A percentile compares a stretch with the other conserved stretches of the same genome.
Conservation (phyloP, 2,888 invertebrate genomes). For the Dugesia japonica region DNA sequence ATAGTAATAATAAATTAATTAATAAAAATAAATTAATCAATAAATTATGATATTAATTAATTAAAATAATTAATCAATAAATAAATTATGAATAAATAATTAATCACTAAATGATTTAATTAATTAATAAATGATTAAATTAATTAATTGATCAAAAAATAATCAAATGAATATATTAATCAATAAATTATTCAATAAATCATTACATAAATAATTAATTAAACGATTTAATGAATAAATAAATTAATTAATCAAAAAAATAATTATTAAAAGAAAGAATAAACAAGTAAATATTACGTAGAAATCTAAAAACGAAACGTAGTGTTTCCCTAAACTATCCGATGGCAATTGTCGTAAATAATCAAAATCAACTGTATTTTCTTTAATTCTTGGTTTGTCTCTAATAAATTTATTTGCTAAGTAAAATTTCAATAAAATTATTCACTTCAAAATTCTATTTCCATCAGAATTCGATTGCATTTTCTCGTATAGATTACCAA, state of each 20-base stretch:
- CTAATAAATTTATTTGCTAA: slow-evolving; percentile 38
- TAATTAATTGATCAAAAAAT: too few relatives aligned
- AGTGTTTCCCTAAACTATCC: slow-evolving; percentile 68
- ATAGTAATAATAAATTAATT: too few relatives aligned
- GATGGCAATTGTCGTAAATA: slow-evolving; percentile 59
- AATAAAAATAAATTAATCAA: too few relatives aligned
- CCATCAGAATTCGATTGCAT: background rate
- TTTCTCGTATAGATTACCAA: slow-evolving; percentile 44
- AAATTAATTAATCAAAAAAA: background rate
- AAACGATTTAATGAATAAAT: background rate
- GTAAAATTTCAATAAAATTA: background rate
- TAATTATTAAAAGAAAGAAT: slow-evolving; percentile 35
- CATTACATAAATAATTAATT: background rate
- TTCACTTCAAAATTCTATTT: background rate
- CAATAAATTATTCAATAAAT: too few relatives aligned
- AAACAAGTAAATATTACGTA: slow-evolving; percentile 52
- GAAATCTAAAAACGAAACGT: slow-evolving; percentile 64
- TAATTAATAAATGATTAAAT: too few relatives aligned
- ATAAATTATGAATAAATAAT: too few relatives aligned
- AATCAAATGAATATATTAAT: too few relatives aligned
- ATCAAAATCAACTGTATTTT: slow-evolving; percentile 61
- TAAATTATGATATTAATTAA: too few relatives aligned
- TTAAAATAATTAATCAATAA: too few relatives aligned
- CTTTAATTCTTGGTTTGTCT: slow-evolving; percentile 71
- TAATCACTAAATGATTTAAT: too few relatives aligned